Base-by-base conservation (phyloP, 2,888 invertebrate species). In the Gandaritis pyraliata region DNA sequence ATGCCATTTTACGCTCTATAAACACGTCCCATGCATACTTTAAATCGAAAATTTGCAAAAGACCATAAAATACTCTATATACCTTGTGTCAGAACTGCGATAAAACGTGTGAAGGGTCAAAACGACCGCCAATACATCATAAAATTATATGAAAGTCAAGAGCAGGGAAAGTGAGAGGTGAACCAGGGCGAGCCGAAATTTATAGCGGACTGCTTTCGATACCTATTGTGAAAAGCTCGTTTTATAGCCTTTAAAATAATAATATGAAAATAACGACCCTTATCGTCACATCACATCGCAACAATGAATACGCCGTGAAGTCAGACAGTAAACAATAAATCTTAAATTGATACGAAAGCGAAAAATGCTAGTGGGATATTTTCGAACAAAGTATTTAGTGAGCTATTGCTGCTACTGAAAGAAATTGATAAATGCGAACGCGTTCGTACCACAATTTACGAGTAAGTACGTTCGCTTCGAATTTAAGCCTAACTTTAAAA, bases 101-200 rank as follows among this genome's bases (percentile, higher is more conserved):
- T 89, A 91, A 89, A 89, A 86, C 81, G 86, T 86, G 86, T 84
- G 89, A 88, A 87, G 90, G 90, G 90, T 90, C 91, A 90, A 81
- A 87, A 84, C 82, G 86, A 81, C 80, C 85, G 79, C 70, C 88
- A 80, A 90, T 91, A 91, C 85, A 92, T 92, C 91, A 90, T 90
- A 88, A 90, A 90, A 90, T 91, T 90, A 92, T 88, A 90, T 91
- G 86, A 92, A 91, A 91, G 90, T 90, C 92, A 89, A 90, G 88
- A 85, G 86, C 86, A 86, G 88, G 82, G 85, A 82, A 86, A 86
- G 87, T 85, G 87, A 82, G 85, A 88, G 88, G 88, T 87, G 90
- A 88, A 83, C 83, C 81, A 82, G 83, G 81, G 82, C 72, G 77
- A 77, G 64, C 73, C 70, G 63, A 77, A 85, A 91, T 91, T 91